These are phyloP conservation scores for Schizotus pectinicornis DNA, from an alignment of 2,888 invertebrate species.

Conservation along the genomic window DNA sequence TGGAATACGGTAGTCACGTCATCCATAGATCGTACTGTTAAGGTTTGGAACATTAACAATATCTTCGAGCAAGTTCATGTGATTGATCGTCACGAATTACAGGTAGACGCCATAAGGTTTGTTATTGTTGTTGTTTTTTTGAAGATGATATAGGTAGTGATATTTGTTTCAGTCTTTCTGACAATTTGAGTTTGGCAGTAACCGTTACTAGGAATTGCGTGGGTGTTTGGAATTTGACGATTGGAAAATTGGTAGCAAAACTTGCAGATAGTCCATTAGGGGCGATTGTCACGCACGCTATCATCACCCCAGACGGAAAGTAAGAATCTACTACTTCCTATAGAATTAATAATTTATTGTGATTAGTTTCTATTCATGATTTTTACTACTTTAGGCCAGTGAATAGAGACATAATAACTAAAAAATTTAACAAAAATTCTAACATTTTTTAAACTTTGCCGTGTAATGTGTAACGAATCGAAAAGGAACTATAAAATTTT, in stretches of 20 bases:
- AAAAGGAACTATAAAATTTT: no score
- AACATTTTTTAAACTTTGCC: no score
- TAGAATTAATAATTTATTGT: no score
- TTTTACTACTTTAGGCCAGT: no score
- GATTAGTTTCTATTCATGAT: no score
- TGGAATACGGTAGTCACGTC: slow-evolving; percentile 97
- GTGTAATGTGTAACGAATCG: no score
- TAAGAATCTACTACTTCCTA: no score
- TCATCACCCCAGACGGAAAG: slow-evolving; percentile 84
- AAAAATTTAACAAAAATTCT: no score
- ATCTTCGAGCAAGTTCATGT: slow-evolving; percentile 97
- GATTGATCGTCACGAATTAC: slow-evolving; percentile 93
- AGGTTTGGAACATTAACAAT: slow-evolving; percentile 99
- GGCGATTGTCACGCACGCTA: slow-evolving; percentile 92
- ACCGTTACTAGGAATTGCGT: slow-evolving; percentile 94
- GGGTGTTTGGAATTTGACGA: slow-evolving; percentile 91
- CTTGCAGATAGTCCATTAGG: slow-evolving; percentile 91
- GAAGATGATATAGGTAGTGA: no score
- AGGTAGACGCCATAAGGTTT: slow-evolving; percentile 89
- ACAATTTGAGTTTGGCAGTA: slow-evolving; percentile 81
- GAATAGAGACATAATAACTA: no score
- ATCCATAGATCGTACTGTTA: slow-evolving; percentile 96
- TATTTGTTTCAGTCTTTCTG: slow-evolving; percentile 68
- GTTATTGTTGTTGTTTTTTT: no score
- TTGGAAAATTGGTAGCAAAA: slow-evolving; percentile 83